These are phyloP conservation scores for Homalodisca vitripennis DNA, from an alignment of 1,140 invertebrate genomes.

Conservation along the genomic window DNA sequence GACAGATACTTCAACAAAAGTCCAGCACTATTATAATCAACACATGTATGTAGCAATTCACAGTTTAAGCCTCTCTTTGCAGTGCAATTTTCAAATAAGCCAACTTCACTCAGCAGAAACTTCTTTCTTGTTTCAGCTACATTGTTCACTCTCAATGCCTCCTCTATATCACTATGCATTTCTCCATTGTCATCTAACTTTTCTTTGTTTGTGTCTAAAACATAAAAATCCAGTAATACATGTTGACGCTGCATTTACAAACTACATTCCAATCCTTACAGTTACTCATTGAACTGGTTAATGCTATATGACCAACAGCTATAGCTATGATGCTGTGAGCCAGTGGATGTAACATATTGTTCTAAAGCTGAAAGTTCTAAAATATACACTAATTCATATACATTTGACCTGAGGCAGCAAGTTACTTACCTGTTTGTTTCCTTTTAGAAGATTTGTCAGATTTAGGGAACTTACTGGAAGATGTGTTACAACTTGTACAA, in stretches of 20 bases:
- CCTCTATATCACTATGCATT: constrained; percentile 56
- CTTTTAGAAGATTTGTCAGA: constrained; percentile 42
- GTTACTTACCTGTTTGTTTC: constrained; percentile 11
- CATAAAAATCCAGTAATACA: too few relatives aligned
- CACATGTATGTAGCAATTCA: constrained; percentile 84
- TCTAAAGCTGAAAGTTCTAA: too few relatives aligned
- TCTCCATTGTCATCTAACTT: constrained; percentile 60
- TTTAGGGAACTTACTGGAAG: constrained; percentile 47
- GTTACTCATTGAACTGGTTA: too few relatives aligned
- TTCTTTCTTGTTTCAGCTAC: constrained; percentile 80
- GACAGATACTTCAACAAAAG: constrained; percentile 93
- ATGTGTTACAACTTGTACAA: constrained; percentile 38
- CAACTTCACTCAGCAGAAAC: constrained; percentile 78
- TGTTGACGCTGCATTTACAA: too few relatives aligned
- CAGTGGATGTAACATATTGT: too few relatives aligned
- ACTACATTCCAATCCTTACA: too few relatives aligned
- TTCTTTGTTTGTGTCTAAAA: constrained; percentile 44
- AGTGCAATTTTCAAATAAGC: constrained; percentile 66
- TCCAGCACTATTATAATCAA: constrained; percentile 92
- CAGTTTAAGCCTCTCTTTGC: constrained; percentile 60
- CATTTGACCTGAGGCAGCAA: too few relatives aligned
- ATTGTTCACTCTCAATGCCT: constrained; percentile 57
- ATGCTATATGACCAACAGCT: too few relatives aligned
- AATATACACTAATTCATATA: too few relatives aligned
- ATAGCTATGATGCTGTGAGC: too few relatives aligned